Conservation (phyloP, 1,140 invertebrate genomes). For the Orchestia grillus region DNA sequence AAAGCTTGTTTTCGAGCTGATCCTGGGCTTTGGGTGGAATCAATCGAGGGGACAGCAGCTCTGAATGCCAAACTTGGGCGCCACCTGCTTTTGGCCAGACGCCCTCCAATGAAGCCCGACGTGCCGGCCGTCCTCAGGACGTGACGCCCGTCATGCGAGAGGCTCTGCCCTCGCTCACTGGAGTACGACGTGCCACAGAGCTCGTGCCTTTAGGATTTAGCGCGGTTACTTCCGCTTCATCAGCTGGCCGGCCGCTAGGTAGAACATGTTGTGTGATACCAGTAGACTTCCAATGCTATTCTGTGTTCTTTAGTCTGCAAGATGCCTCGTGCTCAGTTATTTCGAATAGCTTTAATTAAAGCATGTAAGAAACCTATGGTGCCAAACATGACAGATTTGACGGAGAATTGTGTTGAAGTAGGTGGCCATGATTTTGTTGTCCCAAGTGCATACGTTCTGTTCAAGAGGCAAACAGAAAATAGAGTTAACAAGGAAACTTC, state of each 20-base stretch:
- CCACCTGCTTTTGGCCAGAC: neutral
- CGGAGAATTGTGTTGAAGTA: too few relatives aligned
- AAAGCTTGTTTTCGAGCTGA: conserved; percentile 26
- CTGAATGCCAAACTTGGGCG: neutral
- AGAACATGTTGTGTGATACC: too few relatives aligned
- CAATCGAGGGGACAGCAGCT: neutral
- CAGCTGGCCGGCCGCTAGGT: too few relatives aligned
- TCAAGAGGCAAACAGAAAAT: too few relatives aligned
- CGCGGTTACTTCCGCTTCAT: neutral
- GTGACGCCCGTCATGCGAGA: neutral
- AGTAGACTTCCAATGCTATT: too few relatives aligned
- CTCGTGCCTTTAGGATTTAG: neutral
- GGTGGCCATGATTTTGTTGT: too few relatives aligned
- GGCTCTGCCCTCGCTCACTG: neutral
- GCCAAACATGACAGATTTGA: too few relatives aligned
- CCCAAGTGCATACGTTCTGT: too few relatives aligned
- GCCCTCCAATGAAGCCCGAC: neutral
- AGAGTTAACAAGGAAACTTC: neutral
- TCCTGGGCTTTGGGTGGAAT: neutral
- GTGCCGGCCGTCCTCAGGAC: neutral
- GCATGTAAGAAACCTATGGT: too few relatives aligned
- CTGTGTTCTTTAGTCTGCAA: too few relatives aligned
- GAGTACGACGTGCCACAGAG: neutral
- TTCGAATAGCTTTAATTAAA: too few relatives aligned
- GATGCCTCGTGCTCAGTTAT: too few relatives aligned